Evolutionary conservation across 37 sponge, comb jelly and placozoan genomes (phyloP).

Genomic region (Spongia lamella): DNA sequence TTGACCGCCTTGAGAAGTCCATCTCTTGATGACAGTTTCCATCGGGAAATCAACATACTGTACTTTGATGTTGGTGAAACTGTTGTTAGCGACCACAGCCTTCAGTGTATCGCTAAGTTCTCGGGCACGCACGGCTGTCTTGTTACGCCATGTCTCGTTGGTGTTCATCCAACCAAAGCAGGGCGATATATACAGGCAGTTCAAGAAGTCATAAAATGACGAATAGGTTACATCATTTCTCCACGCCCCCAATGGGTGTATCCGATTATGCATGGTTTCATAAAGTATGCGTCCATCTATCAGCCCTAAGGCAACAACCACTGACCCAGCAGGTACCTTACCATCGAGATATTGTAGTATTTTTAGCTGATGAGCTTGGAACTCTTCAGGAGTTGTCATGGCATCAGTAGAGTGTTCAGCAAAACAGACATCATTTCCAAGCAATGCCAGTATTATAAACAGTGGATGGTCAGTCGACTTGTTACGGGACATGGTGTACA

Average conservation of each 20-base stretch:
- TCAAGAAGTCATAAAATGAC: conserved; percentile 82
- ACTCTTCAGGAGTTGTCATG: conserved; percentile 94
- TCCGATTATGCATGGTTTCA: conserved; percentile 67
- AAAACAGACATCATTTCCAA: conserved; percentile 93
- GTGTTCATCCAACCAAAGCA: conserved; percentile 95
- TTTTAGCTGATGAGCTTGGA: conserved; percentile 48
- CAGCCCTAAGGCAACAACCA: conserved; percentile 67
- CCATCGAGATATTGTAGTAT: conserved; percentile 72
- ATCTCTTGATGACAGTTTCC: conserved; percentile 31
- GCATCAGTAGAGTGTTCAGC: conserved; percentile 66
- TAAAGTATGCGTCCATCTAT: conserved; percentile 87
- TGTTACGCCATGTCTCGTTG: conserved; percentile 83
- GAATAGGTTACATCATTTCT: conserved; percentile 82
- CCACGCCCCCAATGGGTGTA: conserved; percentile 78
- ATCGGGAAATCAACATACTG: conserved; percentile 74
- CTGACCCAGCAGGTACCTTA: conserved; percentile 62
- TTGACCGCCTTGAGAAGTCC: conserved; percentile 70
- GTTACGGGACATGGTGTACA: conserved; percentile 59
- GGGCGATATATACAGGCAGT: conserved; percentile 86
- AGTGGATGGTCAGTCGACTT: conserved; percentile 60
- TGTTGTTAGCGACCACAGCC: conserved; percentile 47
- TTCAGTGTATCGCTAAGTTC: conserved; percentile 67
- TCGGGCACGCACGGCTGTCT: conserved; percentile 75
- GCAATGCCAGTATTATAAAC: conserved; percentile 59
- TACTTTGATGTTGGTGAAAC: conserved; percentile 65